Evolutionary conservation across 2,113 vertebrate genomes (phyloP), one percentile per base, ranked within the genome.

Genomic region (Plecotus auritus): DNA sequence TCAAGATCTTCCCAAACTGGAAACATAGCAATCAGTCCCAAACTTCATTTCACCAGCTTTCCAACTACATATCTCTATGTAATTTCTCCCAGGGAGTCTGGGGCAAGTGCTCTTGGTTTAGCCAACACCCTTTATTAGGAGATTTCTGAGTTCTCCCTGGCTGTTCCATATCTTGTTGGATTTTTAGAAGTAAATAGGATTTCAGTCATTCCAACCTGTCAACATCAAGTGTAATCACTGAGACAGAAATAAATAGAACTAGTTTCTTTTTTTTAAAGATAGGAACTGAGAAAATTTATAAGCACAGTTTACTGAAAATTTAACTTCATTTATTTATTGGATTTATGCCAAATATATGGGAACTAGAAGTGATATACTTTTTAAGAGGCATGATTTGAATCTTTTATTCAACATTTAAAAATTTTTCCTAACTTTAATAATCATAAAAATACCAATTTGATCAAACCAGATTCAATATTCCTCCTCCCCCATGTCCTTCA

Each of bases 391-490:
- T 23, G 32, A 64, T 85, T 51, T 82, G 42, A 91, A 81, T 9
- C 28, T 85, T 2, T 13, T 37, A 85, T 20, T 4, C 30, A 88
- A 88, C 6, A 76, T 76, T 72, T 87, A 1, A 3, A 4, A 54
- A 82, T 5, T 0, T 32, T 59, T 89, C 69, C 42, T 40, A 88
- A 59, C 80, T 92, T 90, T 49, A 92, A 93, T 67, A 95, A 94
- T 81, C 20, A 83, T 30, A 89, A 93, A 95, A 93, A 88, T 83
- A 88, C 9, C 72, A 91, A 54, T 88, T 54, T 64, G 37, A 82
- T 59, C 84, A 90, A 93, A 59, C 17, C 10, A 96, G 35, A 69
- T 72, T 64, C 78, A 90, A 92, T 49, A 92, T 47, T 26, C 61
- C 14, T 49, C 32, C 8, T 45, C 2, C 4, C 20, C 26, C 45